Evolutionary conservation across 2,113 vertebrate species (phyloP).

Genomic region (Melospiza georgiana): DNA sequence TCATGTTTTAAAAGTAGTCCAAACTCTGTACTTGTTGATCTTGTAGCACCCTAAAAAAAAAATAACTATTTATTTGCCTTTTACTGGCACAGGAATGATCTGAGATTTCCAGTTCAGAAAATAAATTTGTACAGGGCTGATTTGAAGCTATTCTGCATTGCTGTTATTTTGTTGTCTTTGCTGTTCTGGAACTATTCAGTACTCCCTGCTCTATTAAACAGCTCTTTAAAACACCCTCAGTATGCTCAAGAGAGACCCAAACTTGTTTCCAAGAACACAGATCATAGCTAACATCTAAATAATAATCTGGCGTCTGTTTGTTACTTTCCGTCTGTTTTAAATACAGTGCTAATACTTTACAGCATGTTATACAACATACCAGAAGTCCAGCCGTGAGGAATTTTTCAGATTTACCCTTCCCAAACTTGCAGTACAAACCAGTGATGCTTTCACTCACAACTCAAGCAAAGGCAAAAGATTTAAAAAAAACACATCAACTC

Average conservation of each 20-base stretch:
- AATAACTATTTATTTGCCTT: not conserved
- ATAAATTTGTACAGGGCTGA: not conserved
- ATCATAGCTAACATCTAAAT: not conserved
- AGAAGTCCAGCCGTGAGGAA: not conserved
- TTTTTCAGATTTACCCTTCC: not conserved
- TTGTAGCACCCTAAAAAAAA: not conserved
- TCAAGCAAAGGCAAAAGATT: not conserved
- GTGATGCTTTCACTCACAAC: not conserved
- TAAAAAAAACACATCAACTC: not conserved
- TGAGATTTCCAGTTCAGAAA: not conserved
- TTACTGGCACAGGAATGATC: not conserved
- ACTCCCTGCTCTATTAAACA: not conserved
- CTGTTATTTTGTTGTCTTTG: not conserved
- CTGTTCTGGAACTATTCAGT: not conserved
- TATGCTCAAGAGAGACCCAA: not conserved
- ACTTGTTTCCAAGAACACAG: not conserved
- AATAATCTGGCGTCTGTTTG: not conserved
- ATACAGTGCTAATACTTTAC: not conserved
- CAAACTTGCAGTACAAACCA: not conserved
- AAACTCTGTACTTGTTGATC: not conserved
- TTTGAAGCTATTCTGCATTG: not conserved
- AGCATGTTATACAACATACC: not conserved
- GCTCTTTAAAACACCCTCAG: not conserved
- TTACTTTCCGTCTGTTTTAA: slow-evolving; percentile 12
- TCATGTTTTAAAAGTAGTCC: not conserved